Evolutionary conservation across 2,113 vertebrate genomes (phyloP).

Genomic region (Piaya cayana): DNA sequence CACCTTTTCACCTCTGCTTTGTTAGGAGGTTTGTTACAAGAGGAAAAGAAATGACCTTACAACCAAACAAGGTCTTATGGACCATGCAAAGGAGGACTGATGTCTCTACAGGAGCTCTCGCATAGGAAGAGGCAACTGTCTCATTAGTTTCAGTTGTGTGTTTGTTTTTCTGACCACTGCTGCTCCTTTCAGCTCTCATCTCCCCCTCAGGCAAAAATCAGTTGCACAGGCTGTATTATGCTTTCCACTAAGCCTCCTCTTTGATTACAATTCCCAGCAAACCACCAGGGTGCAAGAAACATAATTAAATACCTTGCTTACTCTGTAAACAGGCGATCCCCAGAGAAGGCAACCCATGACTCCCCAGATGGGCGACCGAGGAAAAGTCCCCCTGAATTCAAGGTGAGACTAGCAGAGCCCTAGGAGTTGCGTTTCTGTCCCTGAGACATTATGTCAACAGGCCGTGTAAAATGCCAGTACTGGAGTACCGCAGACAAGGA

Average conservation of each 20-base stretch:
- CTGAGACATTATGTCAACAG: neutral
- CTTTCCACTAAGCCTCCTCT: slow-evolving; percentile 64
- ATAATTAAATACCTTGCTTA: slow-evolving; percentile 70
- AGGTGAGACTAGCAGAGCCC: neutral
- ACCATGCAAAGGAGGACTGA: neutral
- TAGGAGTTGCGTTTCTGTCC: neutral
- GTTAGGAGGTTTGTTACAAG: neutral
- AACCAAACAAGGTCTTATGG: neutral
- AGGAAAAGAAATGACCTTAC: neutral
- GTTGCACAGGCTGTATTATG: slow-evolving; percentile 59
- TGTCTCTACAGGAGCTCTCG: slow-evolving; percentile 22
- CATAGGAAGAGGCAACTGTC: slow-evolving; percentile 5
- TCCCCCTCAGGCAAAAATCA: slow-evolving; percentile 62
- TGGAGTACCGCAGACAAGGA: neutral
- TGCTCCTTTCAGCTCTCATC: slow-evolving; percentile 58
- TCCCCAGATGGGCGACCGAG: slow-evolving; percentile 26
- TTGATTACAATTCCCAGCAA: slow-evolving; percentile 71
- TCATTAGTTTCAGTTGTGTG: slow-evolving; percentile 44
- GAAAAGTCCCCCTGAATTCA: neutral
- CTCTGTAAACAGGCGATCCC: slow-evolving; percentile 42
- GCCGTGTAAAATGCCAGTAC: neutral
- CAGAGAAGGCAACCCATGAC: neutral
- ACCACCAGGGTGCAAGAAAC: slow-evolving; percentile 60
- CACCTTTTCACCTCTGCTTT: neutral
- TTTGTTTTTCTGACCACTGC: slow-evolving; percentile 62